Evolutionary conservation across 2,888 invertebrate genomes (phyloP), one percentile per base, ranked within the genome.

Genomic region (Acrobasis repandana): DNA sequence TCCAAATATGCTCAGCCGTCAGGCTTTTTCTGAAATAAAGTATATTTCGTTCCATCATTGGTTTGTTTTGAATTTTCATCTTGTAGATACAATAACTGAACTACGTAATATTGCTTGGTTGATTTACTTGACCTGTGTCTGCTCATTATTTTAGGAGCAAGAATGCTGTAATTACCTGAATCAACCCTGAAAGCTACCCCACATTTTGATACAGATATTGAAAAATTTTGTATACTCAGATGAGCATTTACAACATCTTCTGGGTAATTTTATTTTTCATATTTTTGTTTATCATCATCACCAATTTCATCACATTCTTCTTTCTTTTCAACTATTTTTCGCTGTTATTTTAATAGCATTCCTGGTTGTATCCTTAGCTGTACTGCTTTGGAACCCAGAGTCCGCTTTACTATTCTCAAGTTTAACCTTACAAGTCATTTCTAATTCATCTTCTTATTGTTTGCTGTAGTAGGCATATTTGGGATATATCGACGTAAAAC

Each of bases 1-100:
- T 65, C 79, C 77, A 80, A 82, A 78, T 85, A 79, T 84, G 83
- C 81, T 58, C 63, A 36, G 1, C 50, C 10, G 20, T 20, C 16
- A 52, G 15, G 8, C 15, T 38, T 54, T 43, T 38, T 54, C 38
- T 43, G 54, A 36, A 52, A 52, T 54, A 38, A 16, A 54, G 8
- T 1, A 54, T 11, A 54, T 20, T 20, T 38, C 11, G 18, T 20
- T 14, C 2, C 5, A n/a, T 20, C 11, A 18, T 54, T 18, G n/a
- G n/a, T 43, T 43, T 11, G 14, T 14, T 43, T 43, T 43, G 14
- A 43, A 14, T 43, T 43, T 43, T n/a, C 43, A 43, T 43, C 43
- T 11, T 11, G 38, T 28, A 28, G 28, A 28, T 28, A 28, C 28
- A 3, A 20, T 20, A 20, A 20, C 20, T 2, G 20, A 20, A 2